Evolutionary conservation across 2,113 vertebrate species (phyloP).

Genomic region (Tetrao urogallus): DNA sequence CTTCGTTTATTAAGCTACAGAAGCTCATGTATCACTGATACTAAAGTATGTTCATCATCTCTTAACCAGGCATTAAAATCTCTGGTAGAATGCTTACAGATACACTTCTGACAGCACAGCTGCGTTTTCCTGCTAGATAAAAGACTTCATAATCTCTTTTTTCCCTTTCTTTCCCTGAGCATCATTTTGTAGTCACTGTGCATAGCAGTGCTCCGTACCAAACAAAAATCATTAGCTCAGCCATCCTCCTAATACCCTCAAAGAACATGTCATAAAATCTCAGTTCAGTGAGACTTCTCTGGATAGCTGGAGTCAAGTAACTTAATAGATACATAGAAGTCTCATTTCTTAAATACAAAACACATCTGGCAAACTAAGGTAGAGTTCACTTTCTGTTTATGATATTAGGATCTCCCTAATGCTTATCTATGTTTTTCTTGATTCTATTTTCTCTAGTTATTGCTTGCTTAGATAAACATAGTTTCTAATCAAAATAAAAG

Average conservation of each 20-base stretch:
- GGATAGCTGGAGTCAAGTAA: background rate
- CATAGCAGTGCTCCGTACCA: background rate
- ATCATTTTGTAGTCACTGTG: rapidly evolving
- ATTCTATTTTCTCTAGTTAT: background rate
- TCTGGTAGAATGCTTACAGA: background rate
- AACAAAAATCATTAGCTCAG: background rate
- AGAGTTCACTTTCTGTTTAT: background rate
- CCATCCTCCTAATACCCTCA: rapidly evolving
- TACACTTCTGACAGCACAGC: background rate
- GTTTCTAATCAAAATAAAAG: background rate
- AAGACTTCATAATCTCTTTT: background rate
- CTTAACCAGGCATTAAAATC: too few species aligned
- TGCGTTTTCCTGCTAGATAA: background rate
- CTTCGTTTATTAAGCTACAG: background rate
- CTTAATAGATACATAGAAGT: rapidly evolving
- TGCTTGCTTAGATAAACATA: background rate
- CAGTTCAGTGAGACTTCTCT: rapidly evolving
- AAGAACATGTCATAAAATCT: background rate
- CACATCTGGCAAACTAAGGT: background rate
- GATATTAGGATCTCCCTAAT: rapidly evolving
- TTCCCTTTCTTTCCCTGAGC: background rate
- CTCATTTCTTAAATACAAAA: background rate
- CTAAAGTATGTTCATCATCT: background rate
- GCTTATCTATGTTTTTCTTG: background rate
- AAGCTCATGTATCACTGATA: rapidly evolving